phyloP scores from a whole-genome alignment of 2,888 invertebrate species.

The Phyto melanocephala region DNA sequence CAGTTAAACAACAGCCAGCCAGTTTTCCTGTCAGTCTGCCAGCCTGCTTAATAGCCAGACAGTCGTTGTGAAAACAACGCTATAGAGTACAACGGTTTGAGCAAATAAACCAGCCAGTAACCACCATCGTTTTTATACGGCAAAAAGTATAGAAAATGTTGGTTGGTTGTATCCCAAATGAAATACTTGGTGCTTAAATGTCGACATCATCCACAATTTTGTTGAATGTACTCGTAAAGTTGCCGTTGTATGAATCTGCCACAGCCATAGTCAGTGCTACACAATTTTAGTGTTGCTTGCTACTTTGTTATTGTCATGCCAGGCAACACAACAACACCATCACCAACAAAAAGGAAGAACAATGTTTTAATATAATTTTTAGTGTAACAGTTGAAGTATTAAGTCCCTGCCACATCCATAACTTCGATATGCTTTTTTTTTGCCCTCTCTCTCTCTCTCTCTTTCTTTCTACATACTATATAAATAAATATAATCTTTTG shows the following conservation, averaged over 20 bases:
- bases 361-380: conserved; percentile 56
- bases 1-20: conserved; percentile 18
- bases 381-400: conserved; percentile 42
- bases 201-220: conserved; percentile 57
- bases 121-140: conserved; percentile 34
- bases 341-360: not conserved
- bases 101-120: conserved; percentile 14
- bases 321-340: not conserved
- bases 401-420: conserved; percentile 39
- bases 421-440: conserved; percentile 16
- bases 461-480: too few relatives aligned
- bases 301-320: conserved; percentile 51
- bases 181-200: conserved; percentile 51
- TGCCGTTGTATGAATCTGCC: conserved; percentile 19
- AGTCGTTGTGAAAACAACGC: not conserved
- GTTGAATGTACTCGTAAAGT: conserved; percentile 6
- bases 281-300: not conserved
- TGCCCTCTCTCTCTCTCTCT: not conserved
- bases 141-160: not conserved
- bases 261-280: conserved; percentile 8
- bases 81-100: not conserved
- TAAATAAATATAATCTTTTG: conserved; percentile 19
- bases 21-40: conserved; percentile 25
- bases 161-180: conserved; percentile 44
- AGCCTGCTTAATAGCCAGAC: conserved; percentile 23